Evolutionary conservation across 2,113 vertebrate genomes (phyloP), one percentile per base, ranked within the genome.

Genomic region (Phodopus roborovskii): DNA sequence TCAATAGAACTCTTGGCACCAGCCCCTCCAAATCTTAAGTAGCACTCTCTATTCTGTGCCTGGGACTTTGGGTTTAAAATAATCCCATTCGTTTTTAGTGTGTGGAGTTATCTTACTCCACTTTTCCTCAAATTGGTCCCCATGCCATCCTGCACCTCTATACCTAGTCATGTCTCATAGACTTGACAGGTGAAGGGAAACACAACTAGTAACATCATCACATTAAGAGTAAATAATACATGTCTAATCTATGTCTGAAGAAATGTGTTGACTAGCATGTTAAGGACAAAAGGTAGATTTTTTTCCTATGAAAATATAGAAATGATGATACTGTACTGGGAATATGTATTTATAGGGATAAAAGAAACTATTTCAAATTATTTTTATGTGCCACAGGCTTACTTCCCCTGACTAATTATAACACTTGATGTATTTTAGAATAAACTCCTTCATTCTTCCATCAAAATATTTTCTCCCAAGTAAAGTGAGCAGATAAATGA

Each of bases 381-480:
- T 88, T 86, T 95, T 64, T 45, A 81, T 6, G 45, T 93, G 45
- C 8, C 10, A 58, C 71, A 85, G 13, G 26, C 88, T 1, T 13
- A 70, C 85, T 92, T 90, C 8, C 10, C n/a, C 94, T 82, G 50
- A 88, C 24, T 85, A 66, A 56, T 97, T 94, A 91, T 96, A 94
- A 87, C 42, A 75, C n/a, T 85, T 85, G 62, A 87, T 50, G 26
- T 77, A 66, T 78, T 92, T 95, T 92, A 95, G n/a, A 17, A 87
- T 85, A 7, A 50, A 66, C 89, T 85, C 84, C 30, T 81, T 92
- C 9, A 45, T 9, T 79, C 6, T 93, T 94, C 79, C 39, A 26
- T 95, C 42, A 79, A 82, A 96, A 74, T 89, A 89, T 83, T 75
- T 84, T 92, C 39, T 86, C 7, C 45, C 8, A 94, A 42, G 2